phyloP scores from a whole-genome alignment of 2,888 invertebrate genomes.

The Sarcophaga subvicina region DNA sequence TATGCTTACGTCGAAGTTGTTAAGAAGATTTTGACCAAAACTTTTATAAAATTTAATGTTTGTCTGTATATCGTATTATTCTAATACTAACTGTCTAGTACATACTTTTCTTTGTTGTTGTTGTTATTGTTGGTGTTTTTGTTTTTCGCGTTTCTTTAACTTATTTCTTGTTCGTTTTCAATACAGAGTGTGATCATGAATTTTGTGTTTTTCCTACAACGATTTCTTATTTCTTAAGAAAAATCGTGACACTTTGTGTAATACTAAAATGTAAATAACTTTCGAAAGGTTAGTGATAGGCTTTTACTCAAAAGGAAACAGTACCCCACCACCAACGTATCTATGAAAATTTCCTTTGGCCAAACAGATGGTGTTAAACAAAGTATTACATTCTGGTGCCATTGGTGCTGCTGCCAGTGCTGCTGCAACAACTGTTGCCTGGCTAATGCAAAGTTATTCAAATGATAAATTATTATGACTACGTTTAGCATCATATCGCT shows the following conservation, averaged over 20 bases:
- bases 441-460: conserved; percentile 27
- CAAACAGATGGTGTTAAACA: conserved; percentile 59
- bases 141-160: neutral
- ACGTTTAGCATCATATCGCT: neutral
- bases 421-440: neutral
- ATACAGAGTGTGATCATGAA: conserved; percentile 68
- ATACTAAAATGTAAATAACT: conserved; percentile 69
- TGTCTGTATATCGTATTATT: conserved; percentile 39
- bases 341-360: conserved; percentile 38
- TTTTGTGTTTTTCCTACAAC: conserved; percentile 69
- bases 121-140: conserved; percentile 7
- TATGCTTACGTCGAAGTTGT: neutral
- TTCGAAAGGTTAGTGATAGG: conserved; percentile 70
- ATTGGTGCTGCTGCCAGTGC: neutral
- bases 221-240: conserved; percentile 68
- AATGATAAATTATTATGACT: conserved; percentile 60
- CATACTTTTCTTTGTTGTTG: conserved; percentile 26
- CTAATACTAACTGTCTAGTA: conserved; percentile 50
- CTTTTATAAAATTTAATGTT: conserved; percentile 12
- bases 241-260: conserved; percentile 69
- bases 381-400: conserved; percentile 27
- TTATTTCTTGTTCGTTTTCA: conserved; percentile 50
- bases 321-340: conserved; percentile 23
- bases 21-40: conserved; percentile 56
- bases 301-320: conserved; percentile 65